Evolutionary conservation across 2,888 invertebrate species (phyloP).

Genomic region (Oeneis ivallda): DNA sequence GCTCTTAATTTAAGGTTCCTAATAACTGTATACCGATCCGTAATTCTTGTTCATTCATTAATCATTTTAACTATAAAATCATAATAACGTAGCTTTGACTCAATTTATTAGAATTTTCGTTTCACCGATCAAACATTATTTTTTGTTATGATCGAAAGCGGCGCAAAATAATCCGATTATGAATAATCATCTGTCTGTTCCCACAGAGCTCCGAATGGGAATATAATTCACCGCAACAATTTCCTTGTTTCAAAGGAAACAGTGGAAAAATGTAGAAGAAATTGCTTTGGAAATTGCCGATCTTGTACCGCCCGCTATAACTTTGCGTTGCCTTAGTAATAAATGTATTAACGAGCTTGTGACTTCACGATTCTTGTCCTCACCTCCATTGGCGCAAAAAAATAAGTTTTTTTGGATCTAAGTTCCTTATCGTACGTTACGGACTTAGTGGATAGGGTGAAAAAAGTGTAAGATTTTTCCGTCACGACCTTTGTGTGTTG

Average conservation of each 20-base stretch:
- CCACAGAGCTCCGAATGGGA: conserved; percentile 28
- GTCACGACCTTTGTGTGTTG: too few relatives aligned
- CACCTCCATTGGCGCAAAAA: background rate
- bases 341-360: background rate
- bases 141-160: conserved; percentile 22
- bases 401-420: too few relatives aligned
- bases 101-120: background rate
- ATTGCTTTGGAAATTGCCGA: conserved; percentile 9
- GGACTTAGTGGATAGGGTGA: too few relatives aligned
- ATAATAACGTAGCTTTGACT: too few relatives aligned
- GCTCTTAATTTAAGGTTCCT: too few relatives aligned
- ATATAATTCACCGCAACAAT: conserved; percentile 8
- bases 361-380: background rate
- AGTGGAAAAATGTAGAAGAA: conserved; percentile 26
- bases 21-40: too few relatives aligned
- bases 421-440: too few relatives aligned
- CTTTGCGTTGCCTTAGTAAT: background rate
- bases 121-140: conserved; percentile 13
- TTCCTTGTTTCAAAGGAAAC: conserved; percentile 31
- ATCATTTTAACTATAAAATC: too few relatives aligned
- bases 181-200: conserved; percentile 32
- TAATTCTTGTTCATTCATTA: background rate
- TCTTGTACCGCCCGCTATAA: background rate
- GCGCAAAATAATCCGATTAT: conserved; percentile 35
- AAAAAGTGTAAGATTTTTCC: too few relatives aligned